Base-by-base conservation (phyloP, 2,888 invertebrate genomes). In the Coremacera marginata region DNA sequence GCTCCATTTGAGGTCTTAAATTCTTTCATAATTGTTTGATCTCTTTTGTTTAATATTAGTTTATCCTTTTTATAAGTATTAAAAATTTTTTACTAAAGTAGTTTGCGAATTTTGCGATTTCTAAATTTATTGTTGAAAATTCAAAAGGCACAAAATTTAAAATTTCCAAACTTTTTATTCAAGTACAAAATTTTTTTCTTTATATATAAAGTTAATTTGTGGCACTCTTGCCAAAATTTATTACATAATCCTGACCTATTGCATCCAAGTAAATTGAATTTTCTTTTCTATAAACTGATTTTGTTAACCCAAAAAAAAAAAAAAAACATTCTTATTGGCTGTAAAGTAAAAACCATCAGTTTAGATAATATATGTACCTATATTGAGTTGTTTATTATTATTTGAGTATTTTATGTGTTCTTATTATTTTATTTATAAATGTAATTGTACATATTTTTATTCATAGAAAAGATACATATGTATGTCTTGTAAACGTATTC, bases 401-500 rank as follows among this genome's bases (percentile, higher is more conserved):
- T 55, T 27, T 34, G 3, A 14, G 22, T 67, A 16, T 11, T 25
- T 63, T 63, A n/a, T 63, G n/a, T 31, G 63, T 63, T 63, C 25
- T 22, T 60, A 11, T 22, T 2, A 27, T 22, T 27, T 25, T 25
- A 9, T 60, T 14, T 7, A 7, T 60, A 57, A 14, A n/a, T 51
- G 22, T 65, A 22, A 27, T 25, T 74, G 67, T 74, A 74, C 51
- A 74, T 74, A 49, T 25, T 31, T 67, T n/a, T 74, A 52, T 67
- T 67, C 74, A 74, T 74, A 74, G 74, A 74, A 74, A 74, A 74
- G 74, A 74, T 74, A 74, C 74, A 74, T 74, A 67, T 65, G 31
- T 51, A 55, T 57, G 19, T 72, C 44, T 22, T 51, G 52, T 74
- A 71, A 34, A 70, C 34, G 70, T 70, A 73, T 73, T 73, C 73